Percentiles rank a stretch among this genome's conserved stretches.
Evolutionary conservation across 1,140 invertebrate genomes (phyloP).

Genomic region (Phymastichus coffea): DNA sequence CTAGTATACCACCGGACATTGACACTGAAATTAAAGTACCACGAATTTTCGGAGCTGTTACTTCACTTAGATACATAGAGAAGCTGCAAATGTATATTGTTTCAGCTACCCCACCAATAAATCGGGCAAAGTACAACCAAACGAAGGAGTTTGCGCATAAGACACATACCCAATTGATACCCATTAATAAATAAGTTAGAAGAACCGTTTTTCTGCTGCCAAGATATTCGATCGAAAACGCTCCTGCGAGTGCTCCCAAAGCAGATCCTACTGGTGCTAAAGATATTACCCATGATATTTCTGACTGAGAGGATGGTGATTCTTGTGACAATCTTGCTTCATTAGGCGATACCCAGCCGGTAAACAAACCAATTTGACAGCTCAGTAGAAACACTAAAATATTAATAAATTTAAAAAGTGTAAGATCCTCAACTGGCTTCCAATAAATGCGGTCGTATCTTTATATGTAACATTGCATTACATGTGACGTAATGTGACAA

Average conservation of each 20-base stretch:
- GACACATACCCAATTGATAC: constrained; percentile 64
- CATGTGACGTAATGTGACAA: too few relatives aligned
- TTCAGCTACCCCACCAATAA: constrained; percentile 59
- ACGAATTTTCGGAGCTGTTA: neutral
- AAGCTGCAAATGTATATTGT: constrained; percentile 66
- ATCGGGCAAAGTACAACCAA: constrained; percentile 54
- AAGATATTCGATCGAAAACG: constrained; percentile 51
- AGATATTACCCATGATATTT: constrained; percentile 66
- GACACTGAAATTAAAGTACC: neutral
- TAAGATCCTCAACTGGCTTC: too few relatives aligned
- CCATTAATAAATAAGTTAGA: constrained; percentile 60
- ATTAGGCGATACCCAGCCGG: constrained; percentile 62
- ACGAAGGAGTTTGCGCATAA: constrained; percentile 54
- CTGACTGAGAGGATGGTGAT: too few relatives aligned
- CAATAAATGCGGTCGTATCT: too few relatives aligned
- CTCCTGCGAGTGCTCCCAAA: constrained; percentile 43
- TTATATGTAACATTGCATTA: too few relatives aligned
- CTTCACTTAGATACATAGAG: constrained; percentile 5
- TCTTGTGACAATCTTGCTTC: constrained; percentile 52
- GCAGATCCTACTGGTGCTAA: constrained; percentile 53
- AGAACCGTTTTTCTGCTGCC: constrained; percentile 67
- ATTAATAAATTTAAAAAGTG: too few relatives aligned
- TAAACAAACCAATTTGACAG: too few relatives aligned
- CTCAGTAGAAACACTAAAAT: too few relatives aligned
- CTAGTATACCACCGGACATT: neutral